Base-by-base conservation (phyloP, 2,888 invertebrate species). In the Acanthosepion esculentum region DNA sequence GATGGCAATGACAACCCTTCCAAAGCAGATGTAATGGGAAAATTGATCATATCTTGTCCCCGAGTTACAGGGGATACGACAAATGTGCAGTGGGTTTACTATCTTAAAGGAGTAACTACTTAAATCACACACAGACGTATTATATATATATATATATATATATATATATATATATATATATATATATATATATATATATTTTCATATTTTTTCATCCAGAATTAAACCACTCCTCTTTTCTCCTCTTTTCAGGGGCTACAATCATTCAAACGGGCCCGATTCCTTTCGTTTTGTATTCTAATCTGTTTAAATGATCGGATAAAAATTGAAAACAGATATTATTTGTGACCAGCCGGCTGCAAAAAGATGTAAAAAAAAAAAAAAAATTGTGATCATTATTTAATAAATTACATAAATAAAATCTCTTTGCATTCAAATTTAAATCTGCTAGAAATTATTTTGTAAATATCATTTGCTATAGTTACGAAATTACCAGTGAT, bases 11-110 rank as follows among this genome's bases (percentile, higher is more conserved):
- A 97, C 94, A 96, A 96, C 26, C 96, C 96, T 8, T 96, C 97
- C 10, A 97, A 97, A 94, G 97, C 97, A 0, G 96, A 97, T 1
- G 97, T 97, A 33, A 97, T 97, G 97, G 97, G 97, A 48, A 97
- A 97, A 95, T 96, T 97, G 91, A 96, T 97, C 15, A 96, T 97
- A 10, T 96, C 97, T 0, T 97, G 97, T 95, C 97, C 97, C 0
- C 96, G 97, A 91, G 97, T 97, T 10, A 97, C 97, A 53, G 97
- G 97, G 7, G 97, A 97, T 10, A 96, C 95, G 50, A 96, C 96
- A 41, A 97, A 96, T 95, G 97, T 97, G 55, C 97, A 97, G 96
- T 97, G 97, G 97, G 96, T 97, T n/a, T 97, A 97, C 95, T 97
- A 97, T 95, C 96, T 97, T 50, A 97, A 97, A 95, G 97, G 97